Conservation (phyloP, 2,888 invertebrate species). For the Monoplex corrugatus region DNA sequence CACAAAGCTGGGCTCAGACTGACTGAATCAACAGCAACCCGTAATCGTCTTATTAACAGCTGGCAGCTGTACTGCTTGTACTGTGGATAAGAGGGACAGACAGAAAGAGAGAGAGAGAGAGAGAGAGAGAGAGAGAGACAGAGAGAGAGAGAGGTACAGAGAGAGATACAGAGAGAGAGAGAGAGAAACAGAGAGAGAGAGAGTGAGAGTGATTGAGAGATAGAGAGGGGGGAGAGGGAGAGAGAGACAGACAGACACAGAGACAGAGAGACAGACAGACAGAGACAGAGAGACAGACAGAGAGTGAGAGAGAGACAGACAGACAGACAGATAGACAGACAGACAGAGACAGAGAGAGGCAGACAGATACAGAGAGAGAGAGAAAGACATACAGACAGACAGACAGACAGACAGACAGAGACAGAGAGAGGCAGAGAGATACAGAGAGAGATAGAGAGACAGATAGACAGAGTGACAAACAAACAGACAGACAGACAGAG, state of each 20-base stretch:
- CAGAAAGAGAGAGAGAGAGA: too few species aligned
- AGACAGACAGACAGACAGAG: neutral
- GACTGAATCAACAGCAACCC: too few species aligned
- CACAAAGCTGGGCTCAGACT: too few species aligned
- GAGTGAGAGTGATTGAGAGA: neutral
- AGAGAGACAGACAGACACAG: neutral
- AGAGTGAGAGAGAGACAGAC: neutral
- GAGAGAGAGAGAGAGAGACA: too few species aligned
- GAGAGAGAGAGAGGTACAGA: too few species aligned
- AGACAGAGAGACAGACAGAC: neutral
- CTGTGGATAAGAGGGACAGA: too few species aligned
- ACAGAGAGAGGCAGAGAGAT: too few species aligned
- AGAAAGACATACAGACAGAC: neutral
- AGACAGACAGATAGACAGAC: neutral
- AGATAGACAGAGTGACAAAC: neutral
- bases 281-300: conserved; percentile 7
- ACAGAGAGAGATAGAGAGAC: neutral
- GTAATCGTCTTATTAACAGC: too few species aligned
- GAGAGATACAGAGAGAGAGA: too few species aligned
- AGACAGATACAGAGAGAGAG: neutral
- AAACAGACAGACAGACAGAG: too few species aligned
- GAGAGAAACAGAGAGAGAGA: neutral
- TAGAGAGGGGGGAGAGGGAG: neutral
- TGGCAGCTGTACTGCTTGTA: too few species aligned
- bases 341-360: neutral